Conservation (phyloP, 1,140 invertebrate species). For the Drosophila tropicalis region DNA sequence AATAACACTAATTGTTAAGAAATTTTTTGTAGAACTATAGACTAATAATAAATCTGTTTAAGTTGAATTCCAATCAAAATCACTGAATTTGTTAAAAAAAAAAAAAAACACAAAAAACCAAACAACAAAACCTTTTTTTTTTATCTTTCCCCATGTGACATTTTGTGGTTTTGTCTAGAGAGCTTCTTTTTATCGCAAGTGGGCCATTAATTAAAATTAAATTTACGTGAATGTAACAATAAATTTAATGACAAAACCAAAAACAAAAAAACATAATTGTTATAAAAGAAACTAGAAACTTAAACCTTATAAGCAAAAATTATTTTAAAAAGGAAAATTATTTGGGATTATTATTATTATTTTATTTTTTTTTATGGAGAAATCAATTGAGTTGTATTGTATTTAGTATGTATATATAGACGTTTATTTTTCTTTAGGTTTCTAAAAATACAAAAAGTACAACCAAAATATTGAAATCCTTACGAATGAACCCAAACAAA, state of each 20-base stretch:
- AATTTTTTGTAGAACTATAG: not conserved
- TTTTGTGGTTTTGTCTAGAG: constrained; percentile 4
- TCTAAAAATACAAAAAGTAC: constrained; percentile 16
- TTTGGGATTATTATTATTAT: not conserved
- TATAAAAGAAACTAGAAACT: constrained; percentile 2
- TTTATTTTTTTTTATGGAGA: not conserved
- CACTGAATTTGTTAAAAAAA: not conserved
- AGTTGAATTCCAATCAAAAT: not conserved
- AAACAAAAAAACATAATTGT: constrained; percentile 13
- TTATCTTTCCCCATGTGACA: constrained; percentile 1
- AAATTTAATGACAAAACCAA: constrained; percentile 23
- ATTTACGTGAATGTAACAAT: constrained; percentile 55
- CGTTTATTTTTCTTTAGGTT: constrained; percentile 26
- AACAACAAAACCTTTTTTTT: not conserved
- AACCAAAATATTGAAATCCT: not conserved
- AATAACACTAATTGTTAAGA: constrained; percentile 10
- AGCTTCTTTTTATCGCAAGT: not conserved
- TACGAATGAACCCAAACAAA: not conserved
- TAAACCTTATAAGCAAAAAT: constrained; percentile 28
- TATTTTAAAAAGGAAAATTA: constrained; percentile 2
- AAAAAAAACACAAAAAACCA: too few relatives aligned
- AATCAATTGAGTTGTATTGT: constrained; percentile 18
- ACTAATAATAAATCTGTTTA: not conserved
- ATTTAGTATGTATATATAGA: too few relatives aligned
- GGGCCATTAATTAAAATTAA: constrained; percentile 1